These are phyloP conservation scores for Tachysurus fulvidraco DNA, from an alignment of 2,113 vertebrate species.

Conservation along the genomic window DNA sequence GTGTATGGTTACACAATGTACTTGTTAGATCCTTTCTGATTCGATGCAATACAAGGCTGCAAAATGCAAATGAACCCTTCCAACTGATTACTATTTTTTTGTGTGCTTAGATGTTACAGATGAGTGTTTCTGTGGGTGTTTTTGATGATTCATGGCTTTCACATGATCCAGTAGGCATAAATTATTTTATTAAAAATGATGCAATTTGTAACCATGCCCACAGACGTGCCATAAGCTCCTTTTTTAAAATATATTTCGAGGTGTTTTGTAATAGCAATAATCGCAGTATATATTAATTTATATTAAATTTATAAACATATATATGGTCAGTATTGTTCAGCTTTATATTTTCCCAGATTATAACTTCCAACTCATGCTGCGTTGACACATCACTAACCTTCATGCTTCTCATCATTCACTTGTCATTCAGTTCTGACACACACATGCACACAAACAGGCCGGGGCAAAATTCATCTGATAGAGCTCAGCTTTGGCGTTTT, in stretches of 20 bases:
- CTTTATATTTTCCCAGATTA: not conserved
- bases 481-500: not conserved
- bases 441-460: not conserved
- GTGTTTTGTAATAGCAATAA: not conserved
- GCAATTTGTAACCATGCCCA: constrained; percentile 10
- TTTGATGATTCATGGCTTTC: constrained; percentile 11
- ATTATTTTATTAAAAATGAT: not conserved
- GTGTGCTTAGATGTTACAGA: constrained; percentile 11
- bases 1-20: not conserved
- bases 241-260: not conserved
- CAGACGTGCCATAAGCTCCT: not conserved
- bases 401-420: constrained; percentile 6
- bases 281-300: not conserved
- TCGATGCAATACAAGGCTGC: not conserved
- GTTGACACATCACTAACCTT: not conserved
- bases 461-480: not conserved
- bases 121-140: constrained; percentile 30
- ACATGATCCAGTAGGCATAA: constrained; percentile 1
- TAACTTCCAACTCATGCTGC: not conserved
- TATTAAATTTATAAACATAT: not conserved
- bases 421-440: constrained; percentile 21
- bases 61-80: constrained; percentile 14
- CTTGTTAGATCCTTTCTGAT: not conserved
- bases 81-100: not conserved
- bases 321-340: not conserved